phyloP scores from a whole-genome alignment of 2,797 vertebrate species.

The Acanthurus leucopareius region DNA sequence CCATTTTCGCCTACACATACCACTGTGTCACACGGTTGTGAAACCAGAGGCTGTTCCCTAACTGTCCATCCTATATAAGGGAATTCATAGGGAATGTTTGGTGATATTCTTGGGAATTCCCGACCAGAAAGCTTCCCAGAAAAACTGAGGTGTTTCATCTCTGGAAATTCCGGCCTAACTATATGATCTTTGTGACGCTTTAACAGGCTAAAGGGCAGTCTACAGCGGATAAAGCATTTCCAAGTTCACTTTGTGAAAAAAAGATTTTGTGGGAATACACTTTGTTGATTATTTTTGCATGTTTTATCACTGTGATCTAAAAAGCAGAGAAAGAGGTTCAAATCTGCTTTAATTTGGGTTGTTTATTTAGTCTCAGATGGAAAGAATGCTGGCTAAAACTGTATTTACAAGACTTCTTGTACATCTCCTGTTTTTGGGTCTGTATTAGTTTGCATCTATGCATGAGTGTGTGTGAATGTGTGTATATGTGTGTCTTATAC shows the following conservation, averaged over 20 bases:
- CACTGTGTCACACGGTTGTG: slow-evolving; percentile 19
- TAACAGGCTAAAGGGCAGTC: slow-evolving; percentile 35
- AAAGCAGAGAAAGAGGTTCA: slow-evolving; percentile 59
- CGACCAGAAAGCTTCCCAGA: slow-evolving; percentile 60
- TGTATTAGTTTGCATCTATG: slow-evolving; percentile 41
- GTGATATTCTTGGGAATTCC: slow-evolving; percentile 66
- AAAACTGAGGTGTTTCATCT: slow-evolving; percentile 58
- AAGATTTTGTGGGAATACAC: slow-evolving; percentile 72
- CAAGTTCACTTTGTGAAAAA: slow-evolving; percentile 75
- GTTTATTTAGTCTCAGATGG: slow-evolving; percentile 82
- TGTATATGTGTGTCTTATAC: slow-evolving; percentile 41
- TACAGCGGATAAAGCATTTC: slow-evolving; percentile 53
- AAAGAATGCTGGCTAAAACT: slow-evolving; percentile 77
- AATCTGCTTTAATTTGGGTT: slow-evolving; percentile 68
- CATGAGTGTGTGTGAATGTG: slow-evolving; percentile 26
- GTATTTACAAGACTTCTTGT: slow-evolving; percentile 76
- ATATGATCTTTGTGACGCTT: slow-evolving; percentile 38
- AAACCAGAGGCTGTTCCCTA: slow-evolving; percentile 33
- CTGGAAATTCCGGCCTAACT: slow-evolving; percentile 40
- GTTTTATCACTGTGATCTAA: slow-evolving; percentile 79
- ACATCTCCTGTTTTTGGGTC: slow-evolving; percentile 61
- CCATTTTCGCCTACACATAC: not conserved
- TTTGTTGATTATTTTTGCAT: slow-evolving; percentile 76
- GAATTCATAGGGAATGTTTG: slow-evolving; percentile 32
- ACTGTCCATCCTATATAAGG: slow-evolving; percentile 32